Evolutionary conservation across 1,140 invertebrate genomes (phyloP), one percentile per base, ranked within the genome.

Genomic region (Andrena cerasifolii): DNA sequence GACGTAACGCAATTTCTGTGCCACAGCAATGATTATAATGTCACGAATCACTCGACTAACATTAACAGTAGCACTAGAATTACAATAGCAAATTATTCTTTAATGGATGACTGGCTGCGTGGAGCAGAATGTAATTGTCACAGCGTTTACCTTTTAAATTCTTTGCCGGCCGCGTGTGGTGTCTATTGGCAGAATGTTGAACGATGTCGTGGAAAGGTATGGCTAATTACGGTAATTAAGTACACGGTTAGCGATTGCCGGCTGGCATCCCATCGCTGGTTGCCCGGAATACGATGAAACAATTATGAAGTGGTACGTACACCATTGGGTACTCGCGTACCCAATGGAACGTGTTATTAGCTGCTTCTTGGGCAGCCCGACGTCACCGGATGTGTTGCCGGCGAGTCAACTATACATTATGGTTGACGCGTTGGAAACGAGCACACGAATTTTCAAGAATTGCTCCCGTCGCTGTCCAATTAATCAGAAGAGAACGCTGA

Each of bases 281-380:
- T 70, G 51, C 54, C 33, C 45, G 47, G 45, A n/a, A 53, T 45
- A 54, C 51, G 72, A 80, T 68, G 62, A 68, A 76, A 84, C 78
- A 84, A 84, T 84, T 84, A 84, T 77, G 78, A 80, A 84, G 72
- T 65, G 72, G 72, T 84, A 80, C 40, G 67, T 83, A 80, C 58
- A 72, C 49, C 16, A 54, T 72, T 54, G 78, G 67, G 47, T 61
- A 49, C 54, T 83, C 87, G 85, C 86, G 87, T 88, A 88, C 87
- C 86, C 87, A 88, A 86, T 85, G 75, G 71, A 79, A 79, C 75
- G 81, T 66, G 77, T 78, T 78, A 87, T 88, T 87, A 84, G 80
- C 87, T 86, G 54, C 70, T 76, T 85, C 85, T 84, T 67, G 62
- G 61, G 47, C 66, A 59, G 75, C 67, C 66, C 51, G 72, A 73